A percentile compares a stretch with the other conserved stretches of the same genome.
Conservation (phyloP, 2,113 vertebrate species). For the Tenebrosternarchus preto region DNA sequence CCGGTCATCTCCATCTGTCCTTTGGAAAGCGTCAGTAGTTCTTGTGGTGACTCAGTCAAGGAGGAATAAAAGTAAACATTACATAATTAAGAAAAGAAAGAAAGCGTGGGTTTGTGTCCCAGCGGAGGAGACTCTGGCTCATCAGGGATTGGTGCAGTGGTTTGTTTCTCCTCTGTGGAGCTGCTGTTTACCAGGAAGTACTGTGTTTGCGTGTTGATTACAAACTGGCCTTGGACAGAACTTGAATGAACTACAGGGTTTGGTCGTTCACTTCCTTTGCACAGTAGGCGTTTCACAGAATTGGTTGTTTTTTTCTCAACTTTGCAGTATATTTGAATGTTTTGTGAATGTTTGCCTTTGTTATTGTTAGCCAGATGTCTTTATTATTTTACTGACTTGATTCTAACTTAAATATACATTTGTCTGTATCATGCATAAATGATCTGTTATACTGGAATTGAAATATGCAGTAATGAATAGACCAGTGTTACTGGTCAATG, state of each 20-base stretch:
- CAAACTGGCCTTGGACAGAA: not conserved
- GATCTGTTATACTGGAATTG: no score
- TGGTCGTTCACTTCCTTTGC: not conserved
- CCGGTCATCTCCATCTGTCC: not conserved
- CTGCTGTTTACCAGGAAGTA: not conserved
- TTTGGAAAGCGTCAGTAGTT: not conserved
- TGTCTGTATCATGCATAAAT: no score
- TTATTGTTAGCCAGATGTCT: not conserved
- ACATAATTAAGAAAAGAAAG: not conserved
- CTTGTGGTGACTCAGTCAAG: not conserved
- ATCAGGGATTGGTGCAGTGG: no score
- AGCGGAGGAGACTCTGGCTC: not conserved
- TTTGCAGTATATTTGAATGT: not conserved
- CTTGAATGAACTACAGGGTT: not conserved
- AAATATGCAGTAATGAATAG: no score
- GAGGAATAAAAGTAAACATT: not conserved
- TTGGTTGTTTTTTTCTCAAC: not conserved
- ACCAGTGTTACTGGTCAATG: no score
- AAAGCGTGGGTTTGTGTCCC: not conserved
- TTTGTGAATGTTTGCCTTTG: not conserved
- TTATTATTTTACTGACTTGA: not conserved
- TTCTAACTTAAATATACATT: no score
- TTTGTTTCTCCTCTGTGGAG: no score
- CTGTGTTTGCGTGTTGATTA: not conserved
- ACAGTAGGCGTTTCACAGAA: not conserved